phyloP scores from a whole-genome alignment of 2,888 invertebrate genomes.

The Tenthredo amoena region DNA sequence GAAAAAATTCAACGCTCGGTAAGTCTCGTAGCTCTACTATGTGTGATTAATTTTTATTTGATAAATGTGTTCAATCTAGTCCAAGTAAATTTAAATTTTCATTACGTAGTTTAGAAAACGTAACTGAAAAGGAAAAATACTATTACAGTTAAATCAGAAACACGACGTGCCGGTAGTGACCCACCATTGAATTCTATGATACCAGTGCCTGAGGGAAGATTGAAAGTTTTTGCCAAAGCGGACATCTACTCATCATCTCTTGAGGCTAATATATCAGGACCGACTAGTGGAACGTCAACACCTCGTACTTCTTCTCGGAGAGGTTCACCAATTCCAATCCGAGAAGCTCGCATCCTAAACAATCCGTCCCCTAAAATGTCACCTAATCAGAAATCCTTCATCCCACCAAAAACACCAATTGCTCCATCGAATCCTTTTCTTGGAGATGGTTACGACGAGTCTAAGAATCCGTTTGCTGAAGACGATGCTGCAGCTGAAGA shows the following conservation, averaged over 20 bases:
- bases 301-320: constrained; percentile 65
- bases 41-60: constrained; percentile 53
- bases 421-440: constrained; percentile 77
- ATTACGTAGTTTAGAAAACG: not conserved
- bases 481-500: constrained; percentile 79
- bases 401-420: constrained; percentile 71
- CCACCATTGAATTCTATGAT: constrained; percentile 58
- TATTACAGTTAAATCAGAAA: constrained; percentile 65
- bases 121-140: not conserved
- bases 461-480: constrained; percentile 84
- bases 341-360: constrained; percentile 71
- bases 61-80: not conserved
- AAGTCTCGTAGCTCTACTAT: constrained; percentile 47
- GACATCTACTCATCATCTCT: constrained; percentile 82
- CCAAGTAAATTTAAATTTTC: not conserved
- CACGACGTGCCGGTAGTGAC: constrained; percentile 61
- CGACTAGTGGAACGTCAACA: constrained; percentile 65
- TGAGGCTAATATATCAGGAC: constrained; percentile 80
- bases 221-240: constrained; percentile 64
- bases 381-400: constrained; percentile 70
- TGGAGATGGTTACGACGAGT: constrained; percentile 80
- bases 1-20: constrained; percentile 79
- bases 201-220: constrained; percentile 61
- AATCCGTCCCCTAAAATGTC: constrained; percentile 72
- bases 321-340: constrained; percentile 72